A percentile compares a stretch with the other conserved stretches of the same genome.
Evolutionary conservation across 2,888 invertebrate genomes (phyloP).

Genomic region (Pilophorus perplexus): DNA sequence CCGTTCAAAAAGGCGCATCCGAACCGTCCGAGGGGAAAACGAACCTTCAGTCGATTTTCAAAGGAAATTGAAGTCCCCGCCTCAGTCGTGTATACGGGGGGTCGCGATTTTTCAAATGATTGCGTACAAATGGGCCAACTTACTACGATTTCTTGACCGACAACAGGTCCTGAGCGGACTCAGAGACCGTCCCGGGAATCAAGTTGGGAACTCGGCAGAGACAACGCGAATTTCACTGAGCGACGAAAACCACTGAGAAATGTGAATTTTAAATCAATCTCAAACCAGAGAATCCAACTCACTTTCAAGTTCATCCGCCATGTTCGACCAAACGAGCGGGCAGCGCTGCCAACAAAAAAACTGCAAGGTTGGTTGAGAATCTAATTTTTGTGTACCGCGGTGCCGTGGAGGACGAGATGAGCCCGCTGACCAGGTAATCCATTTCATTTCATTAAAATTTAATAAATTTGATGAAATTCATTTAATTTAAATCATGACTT

Average conservation of each 20-base stretch:
- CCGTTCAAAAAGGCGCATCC: neutral
- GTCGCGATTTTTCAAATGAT: slow-evolving; percentile 19
- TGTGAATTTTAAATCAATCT: slow-evolving; percentile 20
- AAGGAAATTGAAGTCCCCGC: neutral
- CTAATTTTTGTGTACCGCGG: too few relatives aligned
- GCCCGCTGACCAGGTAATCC: too few relatives aligned
- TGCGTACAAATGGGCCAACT: slow-evolving; percentile 5
- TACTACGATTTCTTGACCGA: too few relatives aligned
- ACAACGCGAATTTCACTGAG: neutral
- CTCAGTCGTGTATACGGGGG: slow-evolving; percentile 16
- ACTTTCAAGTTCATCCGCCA: slow-evolving; percentile 79
- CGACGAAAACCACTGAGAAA: neutral
- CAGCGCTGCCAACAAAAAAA: neutral
- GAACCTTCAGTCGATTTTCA: neutral
- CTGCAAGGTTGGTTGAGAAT: too few relatives aligned
- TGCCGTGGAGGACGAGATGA: too few relatives aligned
- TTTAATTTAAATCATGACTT: too few relatives aligned
- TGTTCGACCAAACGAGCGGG: slow-evolving; percentile 55
- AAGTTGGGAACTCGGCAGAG: neutral
- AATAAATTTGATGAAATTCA: too few relatives aligned
- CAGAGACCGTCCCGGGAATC: too few relatives aligned
- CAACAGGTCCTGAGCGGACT: too few relatives aligned
- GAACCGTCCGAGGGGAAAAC: neutral
- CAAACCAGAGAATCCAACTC: slow-evolving; percentile 54
- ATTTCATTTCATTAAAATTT: too few relatives aligned